Evolutionary conservation across 2,797 vertebrate genomes (phyloP).

Genomic region (Hafferia zeledoni): DNA sequence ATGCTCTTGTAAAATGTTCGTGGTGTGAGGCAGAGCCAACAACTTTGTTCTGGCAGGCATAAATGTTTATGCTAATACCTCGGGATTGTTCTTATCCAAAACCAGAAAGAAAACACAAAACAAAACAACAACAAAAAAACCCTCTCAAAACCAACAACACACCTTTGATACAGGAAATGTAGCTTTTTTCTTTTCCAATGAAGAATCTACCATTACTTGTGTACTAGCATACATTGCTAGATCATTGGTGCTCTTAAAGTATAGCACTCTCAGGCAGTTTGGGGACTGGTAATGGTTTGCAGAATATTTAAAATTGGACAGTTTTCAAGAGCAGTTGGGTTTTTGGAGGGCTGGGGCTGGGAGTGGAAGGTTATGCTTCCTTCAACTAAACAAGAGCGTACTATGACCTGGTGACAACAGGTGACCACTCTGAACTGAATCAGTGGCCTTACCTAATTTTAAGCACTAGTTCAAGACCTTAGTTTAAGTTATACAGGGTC

Average conservation of each 20-base stretch:
- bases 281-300: neutral
- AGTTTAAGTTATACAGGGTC: neutral
- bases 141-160: neutral
- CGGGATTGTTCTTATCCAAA: neutral
- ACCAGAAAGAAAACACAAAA: too few relatives aligned
- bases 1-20: neutral
- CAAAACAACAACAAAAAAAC: neutral
- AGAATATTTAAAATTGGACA: neutral
- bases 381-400: neutral
- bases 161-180: neutral
- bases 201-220: neutral
- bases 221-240: neutral
- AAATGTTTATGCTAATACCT: neutral
- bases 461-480: neutral
- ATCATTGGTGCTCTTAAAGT: neutral
- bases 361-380: neutral
- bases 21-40: neutral
- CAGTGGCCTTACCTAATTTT: neutral
- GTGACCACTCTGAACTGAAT: neutral
- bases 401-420: neutral
- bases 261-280: neutral
- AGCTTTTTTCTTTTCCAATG: neutral
- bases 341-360: neutral
- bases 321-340: neutral
- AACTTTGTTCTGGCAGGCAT: neutral